A percentile compares a stretch with the other conserved stretches of the same genome.
Conservation (phyloP, 2,113 vertebrate genomes). For the Catharus bicknelli region DNA sequence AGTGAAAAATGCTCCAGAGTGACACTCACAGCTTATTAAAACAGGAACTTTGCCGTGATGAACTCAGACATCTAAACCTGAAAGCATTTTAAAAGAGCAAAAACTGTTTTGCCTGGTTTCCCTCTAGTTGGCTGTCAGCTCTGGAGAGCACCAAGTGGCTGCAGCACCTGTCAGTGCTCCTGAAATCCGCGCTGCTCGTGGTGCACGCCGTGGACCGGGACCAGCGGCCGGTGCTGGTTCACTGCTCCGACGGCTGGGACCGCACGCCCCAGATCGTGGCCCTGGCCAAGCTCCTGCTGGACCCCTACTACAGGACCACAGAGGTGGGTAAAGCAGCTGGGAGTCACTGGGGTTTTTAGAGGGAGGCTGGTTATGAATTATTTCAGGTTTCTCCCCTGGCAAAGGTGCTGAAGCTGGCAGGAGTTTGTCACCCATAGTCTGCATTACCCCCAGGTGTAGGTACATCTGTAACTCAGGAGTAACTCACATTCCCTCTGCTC, state of each 20-base stretch:
- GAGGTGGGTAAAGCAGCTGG: conserved; percentile 78
- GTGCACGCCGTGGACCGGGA: conserved; percentile 92
- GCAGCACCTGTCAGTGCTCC: conserved; percentile 92
- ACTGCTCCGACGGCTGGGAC: conserved; percentile 98
- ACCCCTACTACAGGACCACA: conserved; percentile 94
- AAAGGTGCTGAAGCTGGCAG: background rate
- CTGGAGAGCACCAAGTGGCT: conserved; percentile 97
- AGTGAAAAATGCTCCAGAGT: background rate
- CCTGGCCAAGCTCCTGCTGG: conserved; percentile 92
- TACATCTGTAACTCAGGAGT: background rate
- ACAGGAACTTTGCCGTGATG: background rate
- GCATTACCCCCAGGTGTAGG: background rate
- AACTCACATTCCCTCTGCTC: background rate
- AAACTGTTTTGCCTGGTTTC: conserved; percentile 34
- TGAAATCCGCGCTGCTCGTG: conserved; percentile 91
- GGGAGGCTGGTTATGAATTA: background rate
- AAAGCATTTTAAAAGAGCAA: conserved; percentile 7
- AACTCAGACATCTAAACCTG: background rate
- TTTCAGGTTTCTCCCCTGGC: background rate
- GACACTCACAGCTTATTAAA: background rate
- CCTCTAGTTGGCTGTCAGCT: conserved; percentile 92
- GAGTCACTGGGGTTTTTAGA: too few species aligned
- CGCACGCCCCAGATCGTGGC: conserved; percentile 96
- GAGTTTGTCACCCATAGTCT: background rate
- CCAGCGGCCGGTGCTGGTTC: conserved; percentile 91